phyloP scores from a whole-genome alignment of 2,113 vertebrate genomes.

The Ascaphus truei region DNA sequence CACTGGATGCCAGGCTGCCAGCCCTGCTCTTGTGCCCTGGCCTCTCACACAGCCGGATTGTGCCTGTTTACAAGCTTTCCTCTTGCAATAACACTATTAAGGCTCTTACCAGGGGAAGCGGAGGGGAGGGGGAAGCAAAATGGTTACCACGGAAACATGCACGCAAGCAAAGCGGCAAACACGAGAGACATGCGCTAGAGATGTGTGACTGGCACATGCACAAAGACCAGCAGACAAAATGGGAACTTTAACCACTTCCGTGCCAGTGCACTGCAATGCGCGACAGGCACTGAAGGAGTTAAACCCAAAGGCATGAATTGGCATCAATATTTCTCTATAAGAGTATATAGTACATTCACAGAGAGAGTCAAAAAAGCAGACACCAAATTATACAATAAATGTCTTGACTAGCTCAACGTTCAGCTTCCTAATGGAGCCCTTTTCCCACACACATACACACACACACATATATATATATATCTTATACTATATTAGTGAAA shows the following conservation, averaged over 20 bases:
- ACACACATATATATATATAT: too few relatives aligned
- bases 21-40: not conserved
- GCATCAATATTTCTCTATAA: too few relatives aligned
- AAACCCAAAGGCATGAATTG: too few relatives aligned
- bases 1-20: not conserved
- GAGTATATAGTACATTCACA: too few relatives aligned
- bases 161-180: slow-evolving; percentile 39
- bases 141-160: slow-evolving; percentile 45
- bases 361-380: too few relatives aligned
- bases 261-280: too few relatives aligned
- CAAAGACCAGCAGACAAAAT: not conserved
- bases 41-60: not conserved
- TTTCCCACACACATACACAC: too few relatives aligned
- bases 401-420: too few relatives aligned
- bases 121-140: not conserved
- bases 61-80: slow-evolving; percentile 5
- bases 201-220: slow-evolving; percentile 14
- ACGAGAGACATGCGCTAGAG: not conserved
- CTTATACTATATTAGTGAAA: too few relatives aligned
- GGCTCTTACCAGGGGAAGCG: not conserved
- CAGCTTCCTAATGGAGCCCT: too few relatives aligned
- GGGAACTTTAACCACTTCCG: not conserved
- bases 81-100: not conserved
- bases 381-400: too few relatives aligned
- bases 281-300: too few relatives aligned